Base-by-base conservation (phyloP, 2,888 invertebrate genomes). In the Lysandra coridon region DNA sequence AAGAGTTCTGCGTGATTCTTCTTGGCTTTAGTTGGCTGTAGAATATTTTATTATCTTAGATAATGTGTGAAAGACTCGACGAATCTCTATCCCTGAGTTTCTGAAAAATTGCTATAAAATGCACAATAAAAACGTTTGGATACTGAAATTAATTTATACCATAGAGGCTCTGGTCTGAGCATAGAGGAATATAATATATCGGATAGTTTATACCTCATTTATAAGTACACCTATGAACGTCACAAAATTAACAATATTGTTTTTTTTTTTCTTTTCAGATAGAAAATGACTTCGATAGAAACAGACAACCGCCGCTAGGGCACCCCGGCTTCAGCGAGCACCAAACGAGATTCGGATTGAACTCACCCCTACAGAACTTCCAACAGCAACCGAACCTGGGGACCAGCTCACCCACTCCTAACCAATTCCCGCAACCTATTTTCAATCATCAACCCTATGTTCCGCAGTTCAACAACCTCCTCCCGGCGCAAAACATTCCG, bases 251-350 rank as follows among this genome's bases (percentile, higher is more conserved):
- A 57, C 57, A 44, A 4, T 4, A 40, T 33, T 73, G 17, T 73
- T 5, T 75, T 53, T n/a, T 44, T 53, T 33, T 37, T 4, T 44
- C 44, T 76, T 76, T 93, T 57, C 93, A 94, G 94, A 87, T 92
- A 87, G 94, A 94, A 86, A 93, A 94, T 91, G 94, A 94, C 83
- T 94, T 88, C 87, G 94, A 94, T 83, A 90, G 93, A 89, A 91
- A 90, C 89, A 90, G 94, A 87, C 93, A 93, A 83, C 88, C 90
- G 62, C 83, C 89, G 44, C 84, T 90, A 82, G 90, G 90, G 79
- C 93, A 92, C 80, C 86, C 92, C 69, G 93, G 92, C 73, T 93
- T 94, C 86, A 92, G 83, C 82, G 94, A 94, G 82, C 94, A 94
- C 81, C 94, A 93, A 83, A 92, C 93, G 69, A 91, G 94, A 89